A percentile compares a stretch with the other conserved stretches of the same genome.
phyloP scores from a whole-genome alignment of 1,140 invertebrate species.

The Euwallacea similis region DNA sequence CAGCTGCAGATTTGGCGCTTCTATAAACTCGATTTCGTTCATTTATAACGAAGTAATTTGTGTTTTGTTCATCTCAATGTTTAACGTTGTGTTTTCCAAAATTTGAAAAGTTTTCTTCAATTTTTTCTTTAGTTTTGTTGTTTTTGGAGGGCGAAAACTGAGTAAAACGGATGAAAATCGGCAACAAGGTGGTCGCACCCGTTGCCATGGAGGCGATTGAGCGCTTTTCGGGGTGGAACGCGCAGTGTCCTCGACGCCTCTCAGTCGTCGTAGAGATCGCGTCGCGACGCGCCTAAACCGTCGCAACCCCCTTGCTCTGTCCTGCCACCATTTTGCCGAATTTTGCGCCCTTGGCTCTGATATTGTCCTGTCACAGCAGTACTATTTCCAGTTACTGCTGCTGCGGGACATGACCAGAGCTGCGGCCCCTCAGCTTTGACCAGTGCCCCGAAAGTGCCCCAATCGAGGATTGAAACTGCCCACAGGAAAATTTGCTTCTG shows the following conservation, averaged over 20 bases:
- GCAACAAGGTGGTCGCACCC: conserved; percentile 29
- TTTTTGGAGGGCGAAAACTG: too few species aligned
- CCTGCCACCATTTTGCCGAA: conserved; percentile 8
- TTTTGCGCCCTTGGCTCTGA: conserved; percentile 60
- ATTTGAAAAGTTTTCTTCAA: too few species aligned
- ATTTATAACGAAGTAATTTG: too few species aligned
- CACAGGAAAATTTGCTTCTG: conserved; percentile 16
- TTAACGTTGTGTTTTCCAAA: too few species aligned
- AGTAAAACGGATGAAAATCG: background rate
- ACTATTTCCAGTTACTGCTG: conserved; percentile 79
- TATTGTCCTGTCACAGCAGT: conserved; percentile 96
- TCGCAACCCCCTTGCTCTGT: conserved; percentile 5
- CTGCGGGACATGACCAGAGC: conserved; percentile 79
- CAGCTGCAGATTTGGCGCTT: too few species aligned
- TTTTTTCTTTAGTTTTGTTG: too few species aligned
- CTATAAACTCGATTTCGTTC: too few species aligned
- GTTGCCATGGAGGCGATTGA: conserved; percentile 45
- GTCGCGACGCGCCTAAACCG: conserved; percentile 28
- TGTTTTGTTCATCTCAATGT: too few species aligned
- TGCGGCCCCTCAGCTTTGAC: conserved; percentile 35
- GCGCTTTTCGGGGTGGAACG: conserved; percentile 46
- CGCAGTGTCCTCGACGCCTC: conserved; percentile 43
- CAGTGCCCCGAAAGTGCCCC: background rate
- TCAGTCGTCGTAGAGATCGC: conserved; percentile 46
- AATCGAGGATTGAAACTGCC: background rate